These are phyloP conservation scores for Hirundo rustica DNA, from an alignment of 2,797 vertebrate species.

Conservation along the genomic window DNA sequence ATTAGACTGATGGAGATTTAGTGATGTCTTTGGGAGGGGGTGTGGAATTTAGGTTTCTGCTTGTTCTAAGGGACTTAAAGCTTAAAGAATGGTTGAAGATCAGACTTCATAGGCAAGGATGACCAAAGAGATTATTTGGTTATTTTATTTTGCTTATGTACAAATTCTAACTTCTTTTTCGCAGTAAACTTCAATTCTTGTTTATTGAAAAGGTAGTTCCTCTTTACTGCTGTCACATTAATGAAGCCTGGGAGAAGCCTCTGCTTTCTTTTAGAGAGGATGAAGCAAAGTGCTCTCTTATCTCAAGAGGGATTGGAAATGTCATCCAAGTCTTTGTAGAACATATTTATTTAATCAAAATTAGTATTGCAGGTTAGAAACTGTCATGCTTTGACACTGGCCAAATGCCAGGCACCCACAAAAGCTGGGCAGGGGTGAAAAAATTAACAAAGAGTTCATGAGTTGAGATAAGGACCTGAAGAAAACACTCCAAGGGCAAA, in stretches of 20 bases:
- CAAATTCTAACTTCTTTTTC: background rate
- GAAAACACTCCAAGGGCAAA: background rate
- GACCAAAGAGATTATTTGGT: background rate
- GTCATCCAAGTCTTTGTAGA: background rate
- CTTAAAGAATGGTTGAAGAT: background rate
- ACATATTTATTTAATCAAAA: background rate
- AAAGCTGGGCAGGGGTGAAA: background rate
- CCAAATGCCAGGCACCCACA: accelerated
- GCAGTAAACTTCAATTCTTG: background rate
- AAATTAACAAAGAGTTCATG: background rate
- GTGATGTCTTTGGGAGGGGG: background rate
- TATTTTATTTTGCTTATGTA: background rate
- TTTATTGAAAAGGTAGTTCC: background rate
- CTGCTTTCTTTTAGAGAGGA: background rate
- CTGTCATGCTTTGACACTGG: background rate
- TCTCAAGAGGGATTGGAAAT: background rate
- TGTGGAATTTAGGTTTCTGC: background rate
- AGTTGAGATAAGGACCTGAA: accelerated
- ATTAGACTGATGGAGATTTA: background rate
- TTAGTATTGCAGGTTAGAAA: background rate
- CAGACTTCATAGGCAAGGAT: background rate
- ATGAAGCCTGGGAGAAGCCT: background rate
- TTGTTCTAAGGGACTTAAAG: background rate
- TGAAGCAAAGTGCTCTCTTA: background rate
- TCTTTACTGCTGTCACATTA: background rate